A percentile compares a stretch with the other conserved stretches of the same genome.
Conservation (phyloP, 1,140 invertebrate species). For the Homalodisca vitripennis region DNA sequence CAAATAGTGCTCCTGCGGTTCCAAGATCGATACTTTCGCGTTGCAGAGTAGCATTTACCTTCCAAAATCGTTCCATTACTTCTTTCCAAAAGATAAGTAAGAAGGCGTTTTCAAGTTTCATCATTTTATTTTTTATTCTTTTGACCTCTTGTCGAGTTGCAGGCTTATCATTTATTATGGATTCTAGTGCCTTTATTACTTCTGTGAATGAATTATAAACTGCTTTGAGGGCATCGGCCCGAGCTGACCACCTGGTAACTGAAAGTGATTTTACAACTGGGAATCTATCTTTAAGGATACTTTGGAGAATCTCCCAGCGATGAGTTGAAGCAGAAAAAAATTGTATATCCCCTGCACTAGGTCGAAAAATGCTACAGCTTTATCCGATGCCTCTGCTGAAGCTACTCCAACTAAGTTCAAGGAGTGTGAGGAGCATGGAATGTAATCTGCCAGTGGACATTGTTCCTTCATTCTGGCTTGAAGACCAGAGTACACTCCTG, state of each 20-base stretch:
- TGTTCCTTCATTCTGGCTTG: constrained; percentile 43
- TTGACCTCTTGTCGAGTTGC: too few relatives aligned
- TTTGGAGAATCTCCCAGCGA: constrained; percentile 24
- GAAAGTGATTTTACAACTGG: constrained; percentile 20
- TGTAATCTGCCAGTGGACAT: constrained; percentile 38
- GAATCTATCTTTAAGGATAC: constrained; percentile 9
- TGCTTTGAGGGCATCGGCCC: constrained; percentile 14
- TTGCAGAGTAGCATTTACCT: too few relatives aligned
- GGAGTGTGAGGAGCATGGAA: constrained; percentile 43
- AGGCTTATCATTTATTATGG: too few relatives aligned
- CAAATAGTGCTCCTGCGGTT: too few relatives aligned
- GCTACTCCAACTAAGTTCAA: constrained; percentile 42
- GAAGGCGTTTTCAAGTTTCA: too few relatives aligned
- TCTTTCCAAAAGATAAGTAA: too few relatives aligned
- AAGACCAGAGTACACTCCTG: constrained; percentile 40
- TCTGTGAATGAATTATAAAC: constrained; percentile 14
- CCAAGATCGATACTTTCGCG: too few relatives aligned
- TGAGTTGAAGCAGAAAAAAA: constrained; percentile 19
- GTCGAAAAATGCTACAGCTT: constrained; percentile 11
- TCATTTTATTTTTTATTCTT: too few relatives aligned
- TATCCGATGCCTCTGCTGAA: constrained; percentile 39
- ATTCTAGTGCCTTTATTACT: too few relatives aligned
- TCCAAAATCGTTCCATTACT: too few relatives aligned
- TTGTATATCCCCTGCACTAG: too few relatives aligned
- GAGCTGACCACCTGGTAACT: constrained; percentile 15